These are phyloP conservation scores for Pungitius pungitius DNA, from an alignment of 2,113 vertebrate species.

Conservation along the genomic window DNA sequence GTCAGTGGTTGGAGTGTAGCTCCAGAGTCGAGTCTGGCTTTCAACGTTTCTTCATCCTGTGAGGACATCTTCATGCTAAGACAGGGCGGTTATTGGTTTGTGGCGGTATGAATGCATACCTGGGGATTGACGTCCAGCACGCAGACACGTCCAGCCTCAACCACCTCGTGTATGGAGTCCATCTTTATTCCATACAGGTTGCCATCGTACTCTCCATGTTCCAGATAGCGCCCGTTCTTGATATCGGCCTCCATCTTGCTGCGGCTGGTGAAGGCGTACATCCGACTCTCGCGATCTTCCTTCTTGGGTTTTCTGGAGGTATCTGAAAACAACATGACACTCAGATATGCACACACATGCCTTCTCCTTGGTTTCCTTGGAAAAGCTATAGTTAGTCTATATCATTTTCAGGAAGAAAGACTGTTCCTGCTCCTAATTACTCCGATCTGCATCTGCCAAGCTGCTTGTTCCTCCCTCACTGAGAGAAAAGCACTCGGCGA, in stretches of 20 bases:
- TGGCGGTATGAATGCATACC: slow-evolving; percentile 68
- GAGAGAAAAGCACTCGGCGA: too few species aligned
- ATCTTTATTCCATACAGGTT: slow-evolving; percentile 94
- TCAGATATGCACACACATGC: neutral
- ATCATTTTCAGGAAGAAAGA: too few species aligned
- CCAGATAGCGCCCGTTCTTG: slow-evolving; percentile 89
- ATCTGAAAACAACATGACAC: slow-evolving; percentile 74
- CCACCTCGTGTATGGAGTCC: slow-evolving; percentile 93
- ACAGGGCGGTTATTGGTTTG: neutral
- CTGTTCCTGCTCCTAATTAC: too few species aligned
- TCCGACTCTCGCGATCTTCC: slow-evolving; percentile 86
- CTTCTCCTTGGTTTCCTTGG: neutral
- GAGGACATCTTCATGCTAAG: neutral
- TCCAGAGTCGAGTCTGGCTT: neutral
- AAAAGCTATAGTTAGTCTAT: neutral
- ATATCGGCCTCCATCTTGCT: slow-evolving; percentile 94
- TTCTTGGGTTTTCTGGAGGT: slow-evolving; percentile 92
- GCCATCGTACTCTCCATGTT: slow-evolving; percentile 94
- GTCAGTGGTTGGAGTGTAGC: too few species aligned
- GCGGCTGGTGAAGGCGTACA: slow-evolving; percentile 90
- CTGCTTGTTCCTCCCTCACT: too few species aligned
- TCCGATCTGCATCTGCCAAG: too few species aligned
- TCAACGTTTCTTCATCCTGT: neutral
- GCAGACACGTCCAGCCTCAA: slow-evolving; percentile 91
- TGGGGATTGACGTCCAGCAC: slow-evolving; percentile 95